Conservation (phyloP, 2,888 invertebrate genomes). For the Melanotus villosus region DNA sequence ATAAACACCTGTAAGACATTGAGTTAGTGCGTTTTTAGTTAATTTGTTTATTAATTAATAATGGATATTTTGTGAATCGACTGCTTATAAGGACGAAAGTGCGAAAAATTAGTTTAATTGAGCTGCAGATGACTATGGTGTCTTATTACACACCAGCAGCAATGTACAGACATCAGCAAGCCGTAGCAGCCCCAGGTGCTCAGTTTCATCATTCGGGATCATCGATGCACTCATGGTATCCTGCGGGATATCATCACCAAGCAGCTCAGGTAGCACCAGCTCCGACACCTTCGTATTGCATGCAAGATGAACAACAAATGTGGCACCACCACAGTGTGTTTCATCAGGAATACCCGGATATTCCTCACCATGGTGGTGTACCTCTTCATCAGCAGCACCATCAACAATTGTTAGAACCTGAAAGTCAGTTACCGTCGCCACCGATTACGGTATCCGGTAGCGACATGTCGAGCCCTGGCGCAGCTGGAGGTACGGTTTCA, state of each 20-base stretch:
- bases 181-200: constrained; percentile 71
- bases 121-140: constrained; percentile 72
- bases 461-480: constrained; percentile 75
- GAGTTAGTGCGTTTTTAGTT: no score
- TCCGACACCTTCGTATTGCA: constrained; percentile 55
- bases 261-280: constrained; percentile 58
- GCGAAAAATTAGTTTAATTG: background rate
- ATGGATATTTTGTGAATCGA: background rate
- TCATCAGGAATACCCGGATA: constrained; percentile 68
- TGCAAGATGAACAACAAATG: constrained; percentile 68
- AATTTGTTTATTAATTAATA: no score
- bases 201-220: constrained; percentile 64
- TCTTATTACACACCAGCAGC: constrained; percentile 81
- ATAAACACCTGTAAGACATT: no score
- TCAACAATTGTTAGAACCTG: constrained; percentile 62
- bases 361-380: constrained; percentile 66
- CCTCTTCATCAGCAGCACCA: constrained; percentile 70
- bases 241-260: constrained; percentile 69
- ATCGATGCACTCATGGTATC: constrained; percentile 67
- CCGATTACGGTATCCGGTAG: constrained; percentile 74
- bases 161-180: constrained; percentile 56
- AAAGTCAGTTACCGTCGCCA: constrained; percentile 70
- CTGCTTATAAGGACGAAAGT: background rate
- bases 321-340: constrained; percentile 69
- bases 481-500: constrained; percentile 62